These are phyloP conservation scores for Eueremaeus valkanovi DNA, from an alignment of 2,888 invertebrate genomes.

Conservation along the genomic window DNA sequence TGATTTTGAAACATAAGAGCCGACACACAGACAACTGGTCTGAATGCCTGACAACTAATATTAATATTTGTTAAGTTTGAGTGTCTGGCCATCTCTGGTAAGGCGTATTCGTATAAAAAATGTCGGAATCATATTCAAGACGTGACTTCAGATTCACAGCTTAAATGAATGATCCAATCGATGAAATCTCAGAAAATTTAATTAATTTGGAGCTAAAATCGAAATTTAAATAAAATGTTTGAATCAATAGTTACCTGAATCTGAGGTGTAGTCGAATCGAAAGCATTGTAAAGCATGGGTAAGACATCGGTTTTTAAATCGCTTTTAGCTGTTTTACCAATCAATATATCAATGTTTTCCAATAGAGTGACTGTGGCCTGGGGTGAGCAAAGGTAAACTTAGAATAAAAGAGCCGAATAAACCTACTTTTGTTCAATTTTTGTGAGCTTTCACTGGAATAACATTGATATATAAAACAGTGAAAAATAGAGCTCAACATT, in stretches of 20 bases:
- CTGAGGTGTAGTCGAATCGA: constrained; percentile 82
- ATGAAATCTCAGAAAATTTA: too few relatives aligned
- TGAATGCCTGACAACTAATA: too few relatives aligned
- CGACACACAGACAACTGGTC: too few relatives aligned
- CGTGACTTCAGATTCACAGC: too few relatives aligned
- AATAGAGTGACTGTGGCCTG: constrained; percentile 81
- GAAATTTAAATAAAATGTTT: too few relatives aligned
- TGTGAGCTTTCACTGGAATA: constrained; percentile 10
- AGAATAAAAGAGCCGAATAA: constrained; percentile 19
- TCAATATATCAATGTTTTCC: constrained; percentile 80
- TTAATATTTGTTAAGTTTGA: too few relatives aligned
- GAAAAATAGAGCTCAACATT: constrained; percentile 11
- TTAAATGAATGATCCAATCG: too few relatives aligned
- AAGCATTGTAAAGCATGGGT: constrained; percentile 76
- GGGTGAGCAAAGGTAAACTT: constrained; percentile 57
- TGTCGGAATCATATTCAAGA: too few relatives aligned
- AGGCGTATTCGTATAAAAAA: too few relatives aligned
- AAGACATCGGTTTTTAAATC: constrained; percentile 76
- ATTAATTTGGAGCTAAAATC: too few relatives aligned
- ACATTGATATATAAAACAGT: background rate
- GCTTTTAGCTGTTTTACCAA: constrained; percentile 77
- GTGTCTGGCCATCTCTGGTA: too few relatives aligned
- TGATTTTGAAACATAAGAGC: too few relatives aligned
- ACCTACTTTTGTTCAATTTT: constrained; percentile 27
- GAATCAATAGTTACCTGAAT: constrained; percentile 68